Base-by-base conservation (phyloP, 1,140 invertebrate species). In the Diuraphis noxia region DNA sequence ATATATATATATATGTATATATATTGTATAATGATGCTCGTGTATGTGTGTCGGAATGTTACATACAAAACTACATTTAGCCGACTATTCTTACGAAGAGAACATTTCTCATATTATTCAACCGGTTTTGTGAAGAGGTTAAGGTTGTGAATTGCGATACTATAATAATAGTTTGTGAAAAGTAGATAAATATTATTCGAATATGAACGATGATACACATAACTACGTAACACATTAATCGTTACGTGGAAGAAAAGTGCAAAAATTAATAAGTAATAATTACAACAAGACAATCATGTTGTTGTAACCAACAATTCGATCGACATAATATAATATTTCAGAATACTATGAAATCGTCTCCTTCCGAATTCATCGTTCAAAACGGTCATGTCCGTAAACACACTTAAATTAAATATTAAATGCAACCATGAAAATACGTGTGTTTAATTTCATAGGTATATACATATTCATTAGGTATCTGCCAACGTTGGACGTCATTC, bases 81-180 rank as follows among this genome's bases (percentile, higher is more conserved):
- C 13, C 56, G 56, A 72, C 30, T 10, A 72, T 72, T 72, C 56
- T 1, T 72, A 72, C 56, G 13, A 72, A 72, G 56, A 34, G n/a
- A 72, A 72, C 56, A 72, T 72, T 72, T n/a, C 10, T 72, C 17
- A 17, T n/a, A 72, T 72, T 72, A n/a, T 72, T n/a, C 56, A 79
- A 79, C 77, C 77, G 77, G 77, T 79, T 79, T 79, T 36, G 77
- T 36, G 77, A 36, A 36, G 77, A 79, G 77, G 77, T 79, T 79
- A 36, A 79, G 77, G 77, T 34, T 17, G 77, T 72, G 17, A 79
- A 79, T 79, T 36, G 36, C 77, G 36, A 79, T 79, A 79, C 17
- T 79, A 36, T 23, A 1, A 46, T 49, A 49, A 49, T 23, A 36
- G 77, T 36, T 23, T 36, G 19, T 79, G 56, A 72, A 72, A 72